Conservation (phyloP, 2,888 invertebrate genomes). For the Drosophila demipolita region DNA sequence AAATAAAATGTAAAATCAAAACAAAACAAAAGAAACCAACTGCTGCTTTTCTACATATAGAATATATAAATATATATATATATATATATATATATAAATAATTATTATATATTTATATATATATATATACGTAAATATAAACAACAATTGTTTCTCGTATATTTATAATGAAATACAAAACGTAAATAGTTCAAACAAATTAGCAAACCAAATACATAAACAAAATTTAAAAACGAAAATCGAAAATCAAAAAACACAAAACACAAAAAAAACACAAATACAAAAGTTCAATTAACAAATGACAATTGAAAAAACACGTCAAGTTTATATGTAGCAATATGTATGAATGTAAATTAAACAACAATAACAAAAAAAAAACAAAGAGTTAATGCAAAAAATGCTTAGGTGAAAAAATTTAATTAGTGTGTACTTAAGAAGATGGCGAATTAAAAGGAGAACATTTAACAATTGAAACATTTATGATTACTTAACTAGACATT, state of each 20-base stretch:
- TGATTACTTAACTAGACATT: constrained; percentile 70
- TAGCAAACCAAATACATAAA: constrained; percentile 78
- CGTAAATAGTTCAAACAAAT: constrained; percentile 77
- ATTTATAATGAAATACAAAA: constrained; percentile 69
- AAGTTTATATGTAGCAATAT: constrained; percentile 73
- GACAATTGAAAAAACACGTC: constrained; percentile 56
- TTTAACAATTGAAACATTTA: constrained; percentile 69
- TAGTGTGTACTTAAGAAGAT: constrained; percentile 73
- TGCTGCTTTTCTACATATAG: constrained; percentile 74
- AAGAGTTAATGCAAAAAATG: constrained; percentile 75
- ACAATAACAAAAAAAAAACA: constrained; percentile 30
- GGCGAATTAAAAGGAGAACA: constrained; percentile 26
- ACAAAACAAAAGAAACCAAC: constrained; percentile 53
- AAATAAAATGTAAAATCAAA: constrained; percentile 52
- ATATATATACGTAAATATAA: constrained; percentile 50
- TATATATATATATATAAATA: constrained; percentile 27
- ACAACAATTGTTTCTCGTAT: constrained; percentile 75
- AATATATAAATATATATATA: constrained; percentile 30
- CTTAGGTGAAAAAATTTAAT: constrained; percentile 81
- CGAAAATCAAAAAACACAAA: constrained; percentile 24
- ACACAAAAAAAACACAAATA: constrained; percentile 31
- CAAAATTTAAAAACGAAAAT: constrained; percentile 53
- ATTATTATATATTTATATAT: constrained; percentile 11
- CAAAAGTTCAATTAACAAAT: constrained; percentile 24
- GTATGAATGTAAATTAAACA: constrained; percentile 73